Conservation (phyloP, 30 jellyfish, hydroid and myxozoan genomes). For the Sanderia malayensis region DNA sequence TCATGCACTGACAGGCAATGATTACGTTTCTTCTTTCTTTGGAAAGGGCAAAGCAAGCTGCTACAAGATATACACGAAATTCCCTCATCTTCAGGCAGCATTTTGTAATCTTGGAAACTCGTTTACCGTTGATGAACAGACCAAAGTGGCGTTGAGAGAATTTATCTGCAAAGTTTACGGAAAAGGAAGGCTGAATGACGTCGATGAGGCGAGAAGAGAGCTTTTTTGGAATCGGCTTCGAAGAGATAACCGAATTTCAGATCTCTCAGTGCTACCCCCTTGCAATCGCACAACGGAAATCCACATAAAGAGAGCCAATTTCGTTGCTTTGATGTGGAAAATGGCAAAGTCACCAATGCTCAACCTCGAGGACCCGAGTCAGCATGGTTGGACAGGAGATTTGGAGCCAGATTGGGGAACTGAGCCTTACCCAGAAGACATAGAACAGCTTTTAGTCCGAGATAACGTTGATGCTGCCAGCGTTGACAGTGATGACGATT, state of each 20-base stretch:
- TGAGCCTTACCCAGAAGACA: constrained; percentile 34
- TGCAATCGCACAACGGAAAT: constrained; percentile 12
- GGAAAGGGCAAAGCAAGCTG: constrained; percentile 31
- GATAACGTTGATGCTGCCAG: constrained; percentile 5
- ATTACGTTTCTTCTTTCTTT: constrained; percentile 29
- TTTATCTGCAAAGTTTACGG: constrained; percentile 26
- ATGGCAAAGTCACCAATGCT: constrained; percentile 21
- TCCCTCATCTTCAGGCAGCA: neutral
- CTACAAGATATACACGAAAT: constrained; percentile 4
- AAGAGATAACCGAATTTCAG: constrained; percentile 21
- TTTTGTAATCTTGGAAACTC: constrained; percentile 32
- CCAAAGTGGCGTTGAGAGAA: constrained; percentile 11
- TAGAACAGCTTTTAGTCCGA: constrained; percentile 19
- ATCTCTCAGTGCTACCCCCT: constrained; percentile 52
- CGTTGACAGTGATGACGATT: constrained; percentile 35
- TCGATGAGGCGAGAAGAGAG: constrained; percentile 26
- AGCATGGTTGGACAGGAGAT: constrained; percentile 25
- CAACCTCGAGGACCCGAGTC: constrained; percentile 25
- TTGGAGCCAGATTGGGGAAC: constrained; percentile 17
- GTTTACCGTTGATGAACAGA: neutral
- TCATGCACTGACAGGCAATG: constrained; percentile 44
- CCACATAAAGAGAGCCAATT: constrained; percentile 45
- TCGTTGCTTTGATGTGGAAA: constrained; percentile 31
- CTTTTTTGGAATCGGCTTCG: constrained; percentile 17
- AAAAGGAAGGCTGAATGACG: constrained; percentile 14